Conservation (phyloP, 2,113 vertebrate genomes). For the Austrofundulus limnaeus region DNA sequence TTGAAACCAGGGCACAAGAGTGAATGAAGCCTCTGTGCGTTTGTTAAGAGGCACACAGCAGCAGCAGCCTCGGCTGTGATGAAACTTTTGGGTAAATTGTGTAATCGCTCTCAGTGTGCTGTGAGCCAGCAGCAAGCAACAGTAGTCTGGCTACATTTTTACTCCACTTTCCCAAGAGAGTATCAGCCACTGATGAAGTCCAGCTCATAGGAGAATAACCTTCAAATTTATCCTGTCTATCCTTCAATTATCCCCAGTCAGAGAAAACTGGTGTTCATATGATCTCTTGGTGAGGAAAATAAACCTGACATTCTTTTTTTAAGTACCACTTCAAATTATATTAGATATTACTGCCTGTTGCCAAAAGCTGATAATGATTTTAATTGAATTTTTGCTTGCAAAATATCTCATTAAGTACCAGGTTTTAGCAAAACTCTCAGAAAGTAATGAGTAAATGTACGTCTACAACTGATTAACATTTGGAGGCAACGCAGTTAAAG, state of each 20-base stretch:
- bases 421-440: too few species aligned
- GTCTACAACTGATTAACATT: too few species aligned
- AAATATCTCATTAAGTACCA: too few species aligned
- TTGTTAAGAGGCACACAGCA: constrained; percentile 45
- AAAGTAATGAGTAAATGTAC: too few species aligned
- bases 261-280: neutral
- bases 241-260: neutral
- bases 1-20: constrained; percentile 67
- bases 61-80: constrained; percentile 36
- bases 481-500: too few species aligned
- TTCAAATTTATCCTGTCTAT: neutral
- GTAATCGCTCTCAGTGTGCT: constrained; percentile 59
- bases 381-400: too few species aligned
- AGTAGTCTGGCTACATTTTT: constrained; percentile 41
- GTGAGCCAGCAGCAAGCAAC: constrained; percentile 38
- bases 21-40: constrained; percentile 74
- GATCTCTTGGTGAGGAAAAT: neutral
- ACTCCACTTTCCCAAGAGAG: constrained; percentile 34
- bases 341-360: too few species aligned
- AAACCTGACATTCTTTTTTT: neutral
- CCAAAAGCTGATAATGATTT: too few species aligned
- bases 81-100: constrained; percentile 44
- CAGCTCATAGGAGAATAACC: neutral
- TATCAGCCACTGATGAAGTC: constrained; percentile 22
- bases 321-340: too few species aligned